phyloP scores from a whole-genome alignment of 2,113 vertebrate genomes.

The Gallinago jamesoni region DNA sequence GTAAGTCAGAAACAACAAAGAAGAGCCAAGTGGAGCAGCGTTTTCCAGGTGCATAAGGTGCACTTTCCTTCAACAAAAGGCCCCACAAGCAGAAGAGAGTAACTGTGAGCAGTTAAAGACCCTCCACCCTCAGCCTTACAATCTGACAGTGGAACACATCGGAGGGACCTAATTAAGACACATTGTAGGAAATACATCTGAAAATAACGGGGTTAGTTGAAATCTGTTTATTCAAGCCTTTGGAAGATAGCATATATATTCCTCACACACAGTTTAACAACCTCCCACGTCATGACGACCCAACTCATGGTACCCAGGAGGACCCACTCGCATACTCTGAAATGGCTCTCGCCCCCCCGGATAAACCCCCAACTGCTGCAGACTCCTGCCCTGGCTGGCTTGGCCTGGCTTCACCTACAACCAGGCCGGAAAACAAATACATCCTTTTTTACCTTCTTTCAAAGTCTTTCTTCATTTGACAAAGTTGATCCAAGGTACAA shows the following conservation, averaged over 20 bases:
- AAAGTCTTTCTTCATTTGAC: background rate
- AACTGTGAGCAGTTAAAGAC: background rate
- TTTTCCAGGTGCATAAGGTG: background rate
- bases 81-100: background rate
- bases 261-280: background rate
- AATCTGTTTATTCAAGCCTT: background rate
- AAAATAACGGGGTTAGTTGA: background rate
- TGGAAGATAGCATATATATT: background rate
- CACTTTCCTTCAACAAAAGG: background rate
- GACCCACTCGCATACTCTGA: fast-evolving
- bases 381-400: background rate
- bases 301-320: background rate
- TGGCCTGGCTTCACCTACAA: background rate
- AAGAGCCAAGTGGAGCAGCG: background rate
- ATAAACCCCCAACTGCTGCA: background rate
- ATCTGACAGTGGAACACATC: background rate
- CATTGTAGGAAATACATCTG: background rate
- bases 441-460: background rate
- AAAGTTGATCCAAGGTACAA: background rate
- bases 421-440: background rate
- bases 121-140: background rate
- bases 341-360: fast-evolving
- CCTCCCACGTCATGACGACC: background rate
- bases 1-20: background rate
- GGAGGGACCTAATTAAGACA: background rate